Base-by-base conservation (phyloP, 1,140 invertebrate genomes). In the Bicyclus anynana region DNA sequence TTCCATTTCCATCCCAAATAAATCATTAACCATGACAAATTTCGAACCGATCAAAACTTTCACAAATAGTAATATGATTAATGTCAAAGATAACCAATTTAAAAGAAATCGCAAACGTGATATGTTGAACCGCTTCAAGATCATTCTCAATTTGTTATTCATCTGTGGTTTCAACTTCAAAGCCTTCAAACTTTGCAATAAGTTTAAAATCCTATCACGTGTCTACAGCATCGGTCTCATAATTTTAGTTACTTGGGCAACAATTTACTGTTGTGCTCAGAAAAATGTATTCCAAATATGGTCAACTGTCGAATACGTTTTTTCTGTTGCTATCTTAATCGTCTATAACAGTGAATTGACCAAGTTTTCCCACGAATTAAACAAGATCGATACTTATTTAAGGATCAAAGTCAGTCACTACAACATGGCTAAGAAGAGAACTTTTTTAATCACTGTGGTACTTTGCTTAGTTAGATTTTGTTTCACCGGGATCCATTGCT, bases 81-180 rank as follows among this genome's bases (percentile, higher is more conserved):
- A 55, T 9, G 48, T 40, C 38, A 49, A 42, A 55, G n/a, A 61
- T 26, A 60, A 54, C 9, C 21, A 12, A 2, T 18, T 49, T 35
- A 35, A 61, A 37, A 13, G 17, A 17, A 62, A 59, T 50, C 33
- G n/a, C 12, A 44, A 47, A 7, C 55, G 50, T 14, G 67, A 57
- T 49, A 58, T 75, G 20, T 50, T 72, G 0, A 23, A 35, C 46
- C 37, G 71, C 2, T 84, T 75, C n/a, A 71, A 65, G 59, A 48
- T 62, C 0, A 20, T 81, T 10, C 44, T 85, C 5, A 59, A 78
- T 1, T 13, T 77, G 13, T 49, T 87, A 27, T 51, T 79, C 9
- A 53, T 84, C 2, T 77, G 73, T 37, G 84, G 84, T 1, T 83
- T 77, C 18, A 72, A 85, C 64, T 79, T 74, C 14, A 69, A 72